Conservation (phyloP, 1,140 invertebrate genomes). For the Rhagoletis pomonella region DNA sequence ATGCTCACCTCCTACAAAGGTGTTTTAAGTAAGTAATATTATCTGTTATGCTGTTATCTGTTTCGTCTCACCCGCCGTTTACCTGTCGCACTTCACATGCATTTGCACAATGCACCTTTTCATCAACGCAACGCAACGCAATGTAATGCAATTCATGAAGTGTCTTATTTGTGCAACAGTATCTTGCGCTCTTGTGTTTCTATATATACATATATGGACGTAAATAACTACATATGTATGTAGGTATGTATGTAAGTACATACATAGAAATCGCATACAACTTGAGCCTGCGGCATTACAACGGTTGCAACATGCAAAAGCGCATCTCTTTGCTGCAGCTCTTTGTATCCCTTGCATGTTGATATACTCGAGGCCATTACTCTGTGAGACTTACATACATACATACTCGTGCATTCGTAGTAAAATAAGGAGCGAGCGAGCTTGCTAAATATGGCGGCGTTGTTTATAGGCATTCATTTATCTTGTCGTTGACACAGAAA, state of each 20-base stretch:
- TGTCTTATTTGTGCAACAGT: constrained; percentile 5
- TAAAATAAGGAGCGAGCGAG: too few species aligned
- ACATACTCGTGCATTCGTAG: background rate
- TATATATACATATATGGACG: background rate
- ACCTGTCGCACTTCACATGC: too few species aligned
- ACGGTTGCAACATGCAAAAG: background rate
- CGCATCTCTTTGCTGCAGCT: background rate
- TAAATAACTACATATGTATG: background rate
- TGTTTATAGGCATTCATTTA: constrained; percentile 35
- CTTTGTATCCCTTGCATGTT: background rate
- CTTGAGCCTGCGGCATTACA: constrained; percentile 38
- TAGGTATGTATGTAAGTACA: background rate
- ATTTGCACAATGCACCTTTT: too few species aligned
- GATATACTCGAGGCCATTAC: constrained; percentile 27
- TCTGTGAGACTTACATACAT: background rate
- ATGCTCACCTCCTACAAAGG: background rate
- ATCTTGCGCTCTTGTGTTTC: too few species aligned
- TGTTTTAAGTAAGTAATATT: constrained; percentile 32
- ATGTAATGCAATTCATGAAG: constrained; percentile 39
- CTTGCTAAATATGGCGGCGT: background rate
- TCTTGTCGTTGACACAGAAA: constrained; percentile 18
- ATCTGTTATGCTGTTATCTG: background rate
- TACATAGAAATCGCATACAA: background rate
- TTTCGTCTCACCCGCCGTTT: background rate
- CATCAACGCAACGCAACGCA: background rate